Percentiles rank a stretch among this genome's conserved stretches.
Conservation (phyloP, 1,140 invertebrate species). For the Hesperophylax magnus region DNA sequence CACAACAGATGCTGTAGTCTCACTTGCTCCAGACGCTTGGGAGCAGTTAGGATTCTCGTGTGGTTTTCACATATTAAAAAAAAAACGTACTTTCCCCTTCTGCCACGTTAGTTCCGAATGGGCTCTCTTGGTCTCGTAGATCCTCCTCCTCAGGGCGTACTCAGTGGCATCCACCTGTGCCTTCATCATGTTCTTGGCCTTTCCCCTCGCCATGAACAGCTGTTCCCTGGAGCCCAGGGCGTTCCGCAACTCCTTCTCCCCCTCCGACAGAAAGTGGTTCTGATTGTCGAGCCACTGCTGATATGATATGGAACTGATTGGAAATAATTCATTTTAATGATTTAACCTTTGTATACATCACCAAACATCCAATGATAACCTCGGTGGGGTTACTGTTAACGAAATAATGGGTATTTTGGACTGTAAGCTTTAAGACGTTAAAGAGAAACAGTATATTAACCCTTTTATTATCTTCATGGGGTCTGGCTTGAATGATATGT, state of each 20-base stretch:
- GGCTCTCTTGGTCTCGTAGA: conserved; percentile 87
- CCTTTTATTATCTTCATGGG: conserved; percentile 80
- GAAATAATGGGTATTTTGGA: too few relatives aligned
- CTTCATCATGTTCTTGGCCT: conserved; percentile 81
- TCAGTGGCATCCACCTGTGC: conserved; percentile 87
- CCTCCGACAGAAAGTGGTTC: conserved; percentile 79
- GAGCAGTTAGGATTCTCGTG: too few relatives aligned
- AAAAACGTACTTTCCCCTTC: conserved; percentile 74
- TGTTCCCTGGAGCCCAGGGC: conserved; percentile 83
- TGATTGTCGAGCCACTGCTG: conserved; percentile 87
- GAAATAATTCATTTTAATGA: too few relatives aligned
- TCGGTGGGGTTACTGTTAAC: too few relatives aligned
- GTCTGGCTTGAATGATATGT: conserved; percentile 87
- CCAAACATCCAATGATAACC: too few relatives aligned
- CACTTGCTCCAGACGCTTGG: too few relatives aligned
- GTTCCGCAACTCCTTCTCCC: conserved; percentile 82
- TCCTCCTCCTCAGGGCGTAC: conserved; percentile 83
- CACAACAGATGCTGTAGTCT: too few relatives aligned
- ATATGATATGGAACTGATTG: conserved; percentile 69
- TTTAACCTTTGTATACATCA: too few relatives aligned
- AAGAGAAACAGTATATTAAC: conserved; percentile 63
- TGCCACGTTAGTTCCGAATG: conserved; percentile 91
- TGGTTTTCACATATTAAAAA: too few relatives aligned
- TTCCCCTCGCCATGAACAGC: conserved; percentile 80
- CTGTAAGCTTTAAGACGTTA: too few relatives aligned